Evolutionary conservation across 2,113 vertebrate species (phyloP), one percentile per base, ranked within the genome.

Genomic region (Piaya cayana): DNA sequence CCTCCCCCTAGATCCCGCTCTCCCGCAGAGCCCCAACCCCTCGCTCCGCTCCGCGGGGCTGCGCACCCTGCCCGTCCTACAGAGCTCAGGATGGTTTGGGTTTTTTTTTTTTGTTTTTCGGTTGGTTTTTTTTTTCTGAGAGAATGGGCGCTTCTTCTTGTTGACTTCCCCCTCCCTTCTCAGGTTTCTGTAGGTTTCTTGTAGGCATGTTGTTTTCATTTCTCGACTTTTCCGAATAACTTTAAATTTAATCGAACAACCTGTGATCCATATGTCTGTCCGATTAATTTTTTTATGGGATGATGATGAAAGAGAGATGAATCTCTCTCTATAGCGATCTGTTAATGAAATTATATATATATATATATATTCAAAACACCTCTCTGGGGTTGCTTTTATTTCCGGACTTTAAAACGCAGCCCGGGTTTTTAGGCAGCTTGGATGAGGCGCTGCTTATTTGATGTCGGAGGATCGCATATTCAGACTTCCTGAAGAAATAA

Each of bases 291-390:
- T 85, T 91, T 94, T 81, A 88, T 67, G 71, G 78, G 67, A 95
- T 93, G 90, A 90, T 93, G 90, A 90, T 94, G 96, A 96, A 97
- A 96, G 85, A 95, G 92, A 74, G 82, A 80, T 92, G 82, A 82
- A 65, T 88, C 75, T 92, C 45, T 92, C 3, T 95, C 81, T 94
- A 87, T 64, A 94, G 81, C 49, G 74, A 60, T 71, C 62, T 94
- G 62, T 34, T 95, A 94, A 94, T 93, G 49, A 67, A 65, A 68
- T 90, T 82, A n/a, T n/a, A n/a, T n/a, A n/a, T n/a, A n/a, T n/a
- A n/a, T n/a, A 49, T 43, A 63, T 84, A 55, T 81, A 77, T 77
- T 60, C 59, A 56, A 91, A 93, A 80, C 95, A 94, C 90, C 85
- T 96, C 94, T 91, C 56, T 43, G 82, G 63, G 12, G 56, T 93